These are phyloP conservation scores for Bufo bufo DNA, from an alignment of 2,113 vertebrate genomes.

Conservation along the genomic window DNA sequence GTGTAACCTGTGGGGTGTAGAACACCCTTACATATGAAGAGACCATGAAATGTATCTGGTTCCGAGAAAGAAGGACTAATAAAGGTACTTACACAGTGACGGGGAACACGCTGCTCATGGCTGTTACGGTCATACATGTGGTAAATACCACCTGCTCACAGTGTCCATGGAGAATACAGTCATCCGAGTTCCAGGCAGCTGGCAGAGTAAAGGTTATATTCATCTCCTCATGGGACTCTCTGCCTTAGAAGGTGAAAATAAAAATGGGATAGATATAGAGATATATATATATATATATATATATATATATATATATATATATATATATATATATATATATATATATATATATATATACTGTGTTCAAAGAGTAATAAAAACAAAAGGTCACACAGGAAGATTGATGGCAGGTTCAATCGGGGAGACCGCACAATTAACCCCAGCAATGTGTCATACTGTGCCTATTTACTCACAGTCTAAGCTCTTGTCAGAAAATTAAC, in stretches of 20 bases:
- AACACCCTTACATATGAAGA: background rate
- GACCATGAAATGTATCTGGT: background rate
- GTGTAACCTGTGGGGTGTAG: background rate
- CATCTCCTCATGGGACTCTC: slow-evolving; percentile 93
- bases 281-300: slow-evolving; percentile 13
- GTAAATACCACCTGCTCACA: slow-evolving; percentile 96
- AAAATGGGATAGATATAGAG: background rate
- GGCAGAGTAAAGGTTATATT: slow-evolving; percentile 96
- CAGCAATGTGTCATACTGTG: too few relatives aligned
- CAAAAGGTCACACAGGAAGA: slow-evolving; percentile 6
- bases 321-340: background rate
- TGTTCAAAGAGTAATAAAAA: slow-evolving; percentile 29
- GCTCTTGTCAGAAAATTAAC: too few relatives aligned
- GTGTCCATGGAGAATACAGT: slow-evolving; percentile 91
- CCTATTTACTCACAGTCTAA: too few relatives aligned
- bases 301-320: slow-evolving; percentile 5
- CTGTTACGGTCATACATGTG: slow-evolving; percentile 93
- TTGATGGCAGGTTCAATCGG: background rate
- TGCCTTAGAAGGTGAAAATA: slow-evolving; percentile 73
- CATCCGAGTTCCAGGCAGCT: slow-evolving; percentile 90
- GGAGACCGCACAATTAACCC: too few relatives aligned
- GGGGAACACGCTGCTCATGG: slow-evolving; percentile 85
- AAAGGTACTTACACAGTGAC: slow-evolving; percentile 88
- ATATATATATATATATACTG: background rate
- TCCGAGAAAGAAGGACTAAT: background rate